These are phyloP conservation scores for Syngnathus scovelli DNA, from an alignment of 2,113 vertebrate genomes.

Conservation along the genomic window DNA sequence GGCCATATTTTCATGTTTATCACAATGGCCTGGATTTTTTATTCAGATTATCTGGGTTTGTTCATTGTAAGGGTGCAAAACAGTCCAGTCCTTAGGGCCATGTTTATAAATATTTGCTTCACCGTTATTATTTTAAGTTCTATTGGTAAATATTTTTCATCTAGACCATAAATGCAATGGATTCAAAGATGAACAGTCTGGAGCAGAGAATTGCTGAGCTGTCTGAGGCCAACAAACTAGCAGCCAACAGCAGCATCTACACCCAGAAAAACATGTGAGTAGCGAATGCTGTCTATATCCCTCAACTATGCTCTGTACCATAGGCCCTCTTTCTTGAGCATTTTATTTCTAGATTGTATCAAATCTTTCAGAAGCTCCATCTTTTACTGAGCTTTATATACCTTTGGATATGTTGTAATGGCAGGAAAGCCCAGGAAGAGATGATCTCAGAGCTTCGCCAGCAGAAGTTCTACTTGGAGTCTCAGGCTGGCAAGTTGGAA, in stretches of 20 bases:
- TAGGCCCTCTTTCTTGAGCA: not conserved
- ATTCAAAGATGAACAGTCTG: conserved; percentile 94
- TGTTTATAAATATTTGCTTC: conserved; percentile 7
- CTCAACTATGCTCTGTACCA: not conserved
- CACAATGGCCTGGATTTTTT: conserved; percentile 56
- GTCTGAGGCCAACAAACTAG: conserved; percentile 96
- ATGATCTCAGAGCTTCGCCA: conserved; percentile 99
- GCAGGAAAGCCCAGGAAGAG: conserved; percentile 98
- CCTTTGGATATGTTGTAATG: not conserved
- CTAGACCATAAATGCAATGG: conserved; percentile 98
- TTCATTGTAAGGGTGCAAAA: conserved; percentile 14
- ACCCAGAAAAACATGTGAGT: conserved; percentile 99
- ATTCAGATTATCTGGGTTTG: conserved; percentile 23
- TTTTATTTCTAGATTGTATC: not conserved
- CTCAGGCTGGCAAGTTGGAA: conserved; percentile 94
- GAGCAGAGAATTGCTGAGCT: conserved; percentile 96
- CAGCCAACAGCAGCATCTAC: conserved; percentile 97
- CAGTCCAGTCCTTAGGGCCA: not conserved
- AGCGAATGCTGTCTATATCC: not conserved
- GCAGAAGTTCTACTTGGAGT: conserved; percentile 98
- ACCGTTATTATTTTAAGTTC: conserved; percentile 5
- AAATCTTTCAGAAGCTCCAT: not conserved
- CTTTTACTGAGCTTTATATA: not conserved
- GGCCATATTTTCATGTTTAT: conserved; percentile 46
- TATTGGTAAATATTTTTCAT: not conserved